Evolutionary conservation across 2,888 invertebrate species (phyloP).

Genomic region (Endotricha flammealis): DNA sequence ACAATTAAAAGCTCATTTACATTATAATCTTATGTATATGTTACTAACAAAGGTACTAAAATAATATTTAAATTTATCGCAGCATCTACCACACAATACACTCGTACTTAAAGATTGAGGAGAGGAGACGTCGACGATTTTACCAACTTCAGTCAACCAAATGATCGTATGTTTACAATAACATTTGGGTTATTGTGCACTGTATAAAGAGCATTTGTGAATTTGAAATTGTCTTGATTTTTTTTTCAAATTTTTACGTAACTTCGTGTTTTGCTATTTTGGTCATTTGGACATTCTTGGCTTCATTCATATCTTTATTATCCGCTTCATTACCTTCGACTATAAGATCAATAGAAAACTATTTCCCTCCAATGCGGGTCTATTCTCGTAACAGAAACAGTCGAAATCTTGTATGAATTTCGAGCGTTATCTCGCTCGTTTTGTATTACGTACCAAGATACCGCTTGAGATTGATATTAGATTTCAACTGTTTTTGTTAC

Average conservation of each 20-base stretch:
- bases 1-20: not conserved
- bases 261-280: conserved; percentile 18
- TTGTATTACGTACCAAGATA: too few species aligned
- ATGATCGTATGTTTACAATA: conserved; percentile 58
- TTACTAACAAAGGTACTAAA: conserved; percentile 35
- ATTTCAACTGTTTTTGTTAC: too few species aligned
- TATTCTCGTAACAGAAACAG: too few species aligned
- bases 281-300: too few species aligned
- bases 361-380: too few species aligned
- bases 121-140: conserved; percentile 54
- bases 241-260: too few species aligned
- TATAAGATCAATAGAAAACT: too few species aligned
- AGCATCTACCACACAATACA: conserved; percentile 73
- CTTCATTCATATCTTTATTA: too few species aligned
- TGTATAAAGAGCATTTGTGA: conserved; percentile 33
- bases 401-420: too few species aligned
- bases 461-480: too few species aligned
- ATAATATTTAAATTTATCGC: conserved; percentile 48
- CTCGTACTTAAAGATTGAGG: conserved; percentile 72
- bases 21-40: not conserved
- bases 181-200: conserved; percentile 50
- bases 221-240: conserved; percentile 13
- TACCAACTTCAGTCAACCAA: conserved; percentile 61
- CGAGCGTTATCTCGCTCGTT: too few species aligned
- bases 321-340: too few species aligned